Base-by-base conservation (phyloP, 1,140 invertebrate genomes). In the Hypothenemus hampei region DNA sequence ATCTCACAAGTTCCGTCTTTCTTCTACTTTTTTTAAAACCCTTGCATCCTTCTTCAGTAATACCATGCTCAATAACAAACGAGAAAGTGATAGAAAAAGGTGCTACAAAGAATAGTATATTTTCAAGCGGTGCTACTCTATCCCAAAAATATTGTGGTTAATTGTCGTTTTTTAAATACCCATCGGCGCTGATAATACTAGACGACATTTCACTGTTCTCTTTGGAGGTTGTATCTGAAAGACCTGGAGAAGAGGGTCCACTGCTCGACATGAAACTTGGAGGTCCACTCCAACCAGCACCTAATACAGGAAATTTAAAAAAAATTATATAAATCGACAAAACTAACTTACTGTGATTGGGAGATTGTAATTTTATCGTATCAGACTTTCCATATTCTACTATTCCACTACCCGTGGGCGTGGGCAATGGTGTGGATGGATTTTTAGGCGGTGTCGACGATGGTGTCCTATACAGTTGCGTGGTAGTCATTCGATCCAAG, bases 401-500 rank as follows among this genome's bases (percentile, higher is more conserved):
- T 24, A 56, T 18, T 18, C 16, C 8, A 20, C 46, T 51, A 7
- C 62, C 62, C 0, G 65, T 68, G 6, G 68, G 74, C 23, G 70
- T 77, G 48, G 72, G 76, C 63, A 76, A 67, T 58, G 71, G 77
- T 31, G 73, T 78, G 1, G 79, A 81, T 1, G 78, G 76, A 60
- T 79, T 73, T 57, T 81, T 82, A 2, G 83, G 84, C 10, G 85
- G 82, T 24, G 85, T 85, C 1, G 83, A 84, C 3, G 83, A 81
- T 19, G 84, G 83, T 5, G 85, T 85, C 23, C 82, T 77, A 54
- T 82, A 82, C 20, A 86, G 70, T 11, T 82, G 81, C 4, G 80
- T 78, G 20, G 78, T 75, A 0, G 87, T 90, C 78, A 93, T 89
- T 60, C 83, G 80, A 61, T 90, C 86, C 61, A 98, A 73, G 70